phyloP scores from a whole-genome alignment of 2,113 vertebrate species.

The Ariopsis seemanni region DNA sequence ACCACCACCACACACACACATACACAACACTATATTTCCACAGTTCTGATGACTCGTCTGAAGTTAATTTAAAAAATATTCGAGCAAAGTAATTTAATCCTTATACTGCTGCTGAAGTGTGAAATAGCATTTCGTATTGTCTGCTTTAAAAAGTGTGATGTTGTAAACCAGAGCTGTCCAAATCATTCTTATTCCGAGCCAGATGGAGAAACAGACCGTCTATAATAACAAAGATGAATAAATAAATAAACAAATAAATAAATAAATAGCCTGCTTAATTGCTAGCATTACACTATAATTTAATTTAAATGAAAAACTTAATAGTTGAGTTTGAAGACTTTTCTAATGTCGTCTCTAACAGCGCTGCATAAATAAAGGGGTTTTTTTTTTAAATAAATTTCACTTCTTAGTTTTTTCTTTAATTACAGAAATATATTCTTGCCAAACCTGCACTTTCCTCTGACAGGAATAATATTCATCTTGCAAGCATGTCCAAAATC shows the following conservation, averaged over 20 bases:
- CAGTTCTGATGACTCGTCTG: neutral
- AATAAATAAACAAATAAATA: neutral
- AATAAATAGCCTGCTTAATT: neutral
- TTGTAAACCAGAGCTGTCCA: neutral
- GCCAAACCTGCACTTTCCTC: neutral
- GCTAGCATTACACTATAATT: neutral
- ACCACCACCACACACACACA: neutral
- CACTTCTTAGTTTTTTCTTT: neutral
- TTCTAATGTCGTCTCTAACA: neutral
- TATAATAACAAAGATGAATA: neutral
- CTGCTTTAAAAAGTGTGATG: neutral
- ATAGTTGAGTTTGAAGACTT: neutral
- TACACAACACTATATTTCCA: neutral
- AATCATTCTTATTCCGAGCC: neutral
- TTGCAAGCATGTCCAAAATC: neutral
- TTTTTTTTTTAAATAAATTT: neutral
- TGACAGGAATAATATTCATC: neutral
- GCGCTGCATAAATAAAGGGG: neutral
- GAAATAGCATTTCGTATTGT: neutral
- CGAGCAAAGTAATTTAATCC: neutral
- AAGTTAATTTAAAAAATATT: neutral
- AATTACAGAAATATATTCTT: neutral
- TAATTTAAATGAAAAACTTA: neutral
- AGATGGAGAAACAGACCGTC: neutral
- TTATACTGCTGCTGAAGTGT: conserved; percentile 1